Conservation (phyloP, 2,888 invertebrate species). For the Tetropium fuscum region DNA sequence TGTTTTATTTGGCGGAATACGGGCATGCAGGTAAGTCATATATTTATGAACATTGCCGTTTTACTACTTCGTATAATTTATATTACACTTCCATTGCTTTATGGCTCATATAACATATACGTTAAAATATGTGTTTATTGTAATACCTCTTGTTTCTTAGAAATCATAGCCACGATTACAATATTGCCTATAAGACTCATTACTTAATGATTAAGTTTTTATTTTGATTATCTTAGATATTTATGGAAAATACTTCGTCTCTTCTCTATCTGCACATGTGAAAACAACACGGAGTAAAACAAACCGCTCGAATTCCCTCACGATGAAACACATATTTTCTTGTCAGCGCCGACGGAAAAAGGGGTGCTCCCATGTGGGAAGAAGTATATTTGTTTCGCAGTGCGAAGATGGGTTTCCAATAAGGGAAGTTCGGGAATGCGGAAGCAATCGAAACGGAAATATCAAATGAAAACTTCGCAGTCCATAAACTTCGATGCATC, state of each 20-base stretch:
- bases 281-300: no score
- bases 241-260: no score
- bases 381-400: not conserved
- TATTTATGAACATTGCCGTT: not conserved
- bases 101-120: no score
- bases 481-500: not conserved
- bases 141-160: no score
- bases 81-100: not conserved
- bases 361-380: not conserved
- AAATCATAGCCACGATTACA: no score
- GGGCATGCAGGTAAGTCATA: slow-evolving; percentile 49
- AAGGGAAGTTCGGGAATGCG: not conserved
- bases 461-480: slow-evolving; percentile 3
- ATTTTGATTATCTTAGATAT: not conserved
- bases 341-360: not conserved
- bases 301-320: no score
- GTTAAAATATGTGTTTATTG: no score
- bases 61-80: no score
- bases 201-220: no score
- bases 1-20: slow-evolving; percentile 44
- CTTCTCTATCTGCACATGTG: no score
- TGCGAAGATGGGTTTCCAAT: not conserved
- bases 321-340: not conserved
- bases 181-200: no score
- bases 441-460: not conserved